These are phyloP conservation scores for Asbolus verrucosus DNA, from an alignment of 1,140 invertebrate species.

Conservation along the genomic window DNA sequence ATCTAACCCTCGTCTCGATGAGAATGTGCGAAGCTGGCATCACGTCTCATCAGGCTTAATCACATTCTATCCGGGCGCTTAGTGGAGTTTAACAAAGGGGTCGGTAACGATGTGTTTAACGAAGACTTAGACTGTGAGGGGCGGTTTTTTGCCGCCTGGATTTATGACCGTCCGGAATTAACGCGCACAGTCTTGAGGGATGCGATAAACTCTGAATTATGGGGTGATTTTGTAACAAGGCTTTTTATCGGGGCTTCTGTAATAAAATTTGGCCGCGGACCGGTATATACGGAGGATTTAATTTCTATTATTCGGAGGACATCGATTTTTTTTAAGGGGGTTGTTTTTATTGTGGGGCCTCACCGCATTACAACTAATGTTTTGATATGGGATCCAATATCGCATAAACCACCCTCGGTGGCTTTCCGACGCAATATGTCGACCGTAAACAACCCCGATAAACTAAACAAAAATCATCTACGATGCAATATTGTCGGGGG, in stretches of 20 bases:
- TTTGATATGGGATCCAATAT: slow-evolving; percentile 55
- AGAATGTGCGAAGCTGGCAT: slow-evolving; percentile 45
- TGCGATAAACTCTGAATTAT: slow-evolving; percentile 46
- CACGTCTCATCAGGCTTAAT: not conserved
- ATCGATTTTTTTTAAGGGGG: not conserved
- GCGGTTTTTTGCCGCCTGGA: slow-evolving; percentile 46
- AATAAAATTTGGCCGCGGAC: slow-evolving; percentile 48
- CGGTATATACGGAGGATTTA: slow-evolving; percentile 18
- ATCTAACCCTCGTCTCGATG: slow-evolving; percentile 44
- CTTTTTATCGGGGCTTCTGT: slow-evolving; percentile 47
- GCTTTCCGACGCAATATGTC: slow-evolving; percentile 53
- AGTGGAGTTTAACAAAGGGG: slow-evolving; percentile 57
- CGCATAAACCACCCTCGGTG: slow-evolving; percentile 53
- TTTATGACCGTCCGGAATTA: slow-evolving; percentile 44
- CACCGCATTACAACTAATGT: slow-evolving; percentile 41
- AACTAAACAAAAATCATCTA: slow-evolving; percentile 55
- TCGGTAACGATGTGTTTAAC: slow-evolving; percentile 58
- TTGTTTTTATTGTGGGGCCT: slow-evolving; percentile 16
- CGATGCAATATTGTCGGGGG: slow-evolving; percentile 14
- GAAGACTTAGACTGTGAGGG: slow-evolving; percentile 54
- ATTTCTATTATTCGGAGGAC: not conserved
- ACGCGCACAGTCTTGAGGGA: slow-evolving; percentile 47
- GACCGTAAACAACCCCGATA: slow-evolving; percentile 55
- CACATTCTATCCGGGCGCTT: slow-evolving; percentile 49
- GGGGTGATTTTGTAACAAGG: slow-evolving; percentile 53